phyloP scores from a whole-genome alignment of 2,888 invertebrate genomes.

The Venusia cambrica region DNA sequence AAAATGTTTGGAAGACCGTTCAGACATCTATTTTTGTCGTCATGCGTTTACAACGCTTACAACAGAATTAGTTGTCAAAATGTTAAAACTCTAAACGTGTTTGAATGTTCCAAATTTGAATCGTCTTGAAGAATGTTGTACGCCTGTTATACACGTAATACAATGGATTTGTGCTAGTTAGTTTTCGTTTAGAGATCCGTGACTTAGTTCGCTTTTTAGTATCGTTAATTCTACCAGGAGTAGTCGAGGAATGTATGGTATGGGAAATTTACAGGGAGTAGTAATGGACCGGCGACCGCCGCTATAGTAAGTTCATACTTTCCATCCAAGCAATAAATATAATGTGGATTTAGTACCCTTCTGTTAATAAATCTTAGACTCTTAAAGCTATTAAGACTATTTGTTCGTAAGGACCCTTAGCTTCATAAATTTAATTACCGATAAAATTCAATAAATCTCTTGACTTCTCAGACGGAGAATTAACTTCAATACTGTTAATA shows the following conservation, averaged over 20 bases:
- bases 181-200: constrained; percentile 54
- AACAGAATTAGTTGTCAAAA: constrained; percentile 62
- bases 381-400: constrained; percentile 46
- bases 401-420: constrained; percentile 35
- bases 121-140: constrained; percentile 58
- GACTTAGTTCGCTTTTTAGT: constrained; percentile 60
- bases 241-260: constrained; percentile 57
- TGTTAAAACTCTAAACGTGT: constrained; percentile 54
- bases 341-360: constrained; percentile 57
- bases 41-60: constrained; percentile 58
- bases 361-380: constrained; percentile 56
- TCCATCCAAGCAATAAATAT: constrained; percentile 58
- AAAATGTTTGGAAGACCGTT: constrained; percentile 69
- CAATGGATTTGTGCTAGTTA: constrained; percentile 60
- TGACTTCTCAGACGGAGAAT: constrained; percentile 9
- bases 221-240: constrained; percentile 60
- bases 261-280: constrained; percentile 59
- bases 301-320: constrained; percentile 63
- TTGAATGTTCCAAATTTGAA: constrained; percentile 69
- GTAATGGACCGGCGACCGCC: constrained; percentile 62
- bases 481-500: no score
- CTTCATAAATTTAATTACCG: constrained; percentile 33
- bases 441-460: constrained; percentile 21
- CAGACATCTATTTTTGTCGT: constrained; percentile 58
- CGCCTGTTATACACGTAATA: constrained; percentile 46